These are phyloP conservation scores for Eulemur rufifrons DNA, from an alignment of 2,113 vertebrate species.

Conservation along the genomic window DNA sequence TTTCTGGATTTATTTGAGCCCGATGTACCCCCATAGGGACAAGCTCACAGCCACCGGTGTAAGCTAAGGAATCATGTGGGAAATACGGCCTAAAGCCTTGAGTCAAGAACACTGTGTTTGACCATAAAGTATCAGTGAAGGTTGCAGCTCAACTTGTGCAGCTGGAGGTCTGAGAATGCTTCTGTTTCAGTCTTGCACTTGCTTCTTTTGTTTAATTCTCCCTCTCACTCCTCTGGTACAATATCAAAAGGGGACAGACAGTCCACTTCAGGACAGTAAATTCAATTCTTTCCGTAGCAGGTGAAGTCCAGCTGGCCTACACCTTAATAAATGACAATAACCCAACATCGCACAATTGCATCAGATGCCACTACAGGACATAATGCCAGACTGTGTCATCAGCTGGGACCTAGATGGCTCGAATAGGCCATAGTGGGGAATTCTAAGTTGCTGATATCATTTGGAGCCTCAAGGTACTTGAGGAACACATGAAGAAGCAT, in stretches of 20 bases:
- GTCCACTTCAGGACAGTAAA: neutral
- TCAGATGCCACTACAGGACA: neutral
- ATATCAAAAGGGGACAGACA: neutral
- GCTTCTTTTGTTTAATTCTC: neutral
- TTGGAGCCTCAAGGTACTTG: neutral
- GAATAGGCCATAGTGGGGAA: neutral
- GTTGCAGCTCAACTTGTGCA: neutral
- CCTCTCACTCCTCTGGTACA: neutral
- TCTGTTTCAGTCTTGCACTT: neutral
- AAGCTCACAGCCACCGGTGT: neutral
- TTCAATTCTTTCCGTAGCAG: neutral
- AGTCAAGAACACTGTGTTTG: neutral
- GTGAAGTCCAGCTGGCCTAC: neutral
- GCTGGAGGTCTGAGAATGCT: neutral
- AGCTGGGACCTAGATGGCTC: neutral
- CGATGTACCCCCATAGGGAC: neutral
- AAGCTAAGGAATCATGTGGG: neutral
- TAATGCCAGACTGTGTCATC: rapidly evolving
- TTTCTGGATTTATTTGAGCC: neutral
- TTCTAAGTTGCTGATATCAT: neutral
- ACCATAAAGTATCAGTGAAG: rapidly evolving
- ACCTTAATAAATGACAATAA: neutral
- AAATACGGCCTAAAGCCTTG: neutral
- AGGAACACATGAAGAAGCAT: too few relatives aligned
- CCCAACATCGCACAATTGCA: neutral